Conservation (phyloP, 2,888 invertebrate genomes). For the Cordilura impudica region DNA sequence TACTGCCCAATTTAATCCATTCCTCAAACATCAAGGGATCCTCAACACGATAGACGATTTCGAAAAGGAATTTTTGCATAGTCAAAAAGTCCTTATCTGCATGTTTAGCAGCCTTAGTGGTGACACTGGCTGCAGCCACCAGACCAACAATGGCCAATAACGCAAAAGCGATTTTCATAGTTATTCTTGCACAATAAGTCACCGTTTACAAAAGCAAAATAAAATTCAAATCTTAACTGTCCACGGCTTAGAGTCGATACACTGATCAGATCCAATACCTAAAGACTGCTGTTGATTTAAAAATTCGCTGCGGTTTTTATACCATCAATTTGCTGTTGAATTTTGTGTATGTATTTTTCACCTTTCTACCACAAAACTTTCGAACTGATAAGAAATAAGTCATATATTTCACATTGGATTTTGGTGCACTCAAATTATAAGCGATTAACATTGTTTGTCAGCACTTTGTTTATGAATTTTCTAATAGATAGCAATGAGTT, state of each 20-base stretch:
- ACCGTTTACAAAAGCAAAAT: not conserved
- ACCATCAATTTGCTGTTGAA: too few relatives aligned
- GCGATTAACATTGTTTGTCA: too few relatives aligned
- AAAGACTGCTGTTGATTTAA: conserved; percentile 65
- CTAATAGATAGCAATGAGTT: too few relatives aligned
- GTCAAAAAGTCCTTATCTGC: conserved; percentile 69
- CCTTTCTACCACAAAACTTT: too few relatives aligned
- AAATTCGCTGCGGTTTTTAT: conserved; percentile 1
- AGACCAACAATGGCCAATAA: conserved; percentile 66
- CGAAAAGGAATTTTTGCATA: conserved; percentile 71
- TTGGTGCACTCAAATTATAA: too few relatives aligned
- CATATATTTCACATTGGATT: too few relatives aligned
- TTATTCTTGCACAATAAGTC: not conserved
- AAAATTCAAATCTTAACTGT: conserved; percentile 61
- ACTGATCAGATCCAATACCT: conserved; percentile 66
- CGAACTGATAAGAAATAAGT: too few relatives aligned
- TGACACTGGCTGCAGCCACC: conserved; percentile 55
- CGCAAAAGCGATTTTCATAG: conserved; percentile 65
- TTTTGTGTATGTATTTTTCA: too few relatives aligned
- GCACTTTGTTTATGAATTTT: too few relatives aligned
- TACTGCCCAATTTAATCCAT: conserved; percentile 75
- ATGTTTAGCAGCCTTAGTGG: conserved; percentile 65
- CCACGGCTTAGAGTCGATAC: conserved; percentile 50
- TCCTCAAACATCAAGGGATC: conserved; percentile 70
- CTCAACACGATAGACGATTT: conserved; percentile 67